phyloP scores from a whole-genome alignment of 2,113 vertebrate genomes.

The Nettapus auritus region DNA sequence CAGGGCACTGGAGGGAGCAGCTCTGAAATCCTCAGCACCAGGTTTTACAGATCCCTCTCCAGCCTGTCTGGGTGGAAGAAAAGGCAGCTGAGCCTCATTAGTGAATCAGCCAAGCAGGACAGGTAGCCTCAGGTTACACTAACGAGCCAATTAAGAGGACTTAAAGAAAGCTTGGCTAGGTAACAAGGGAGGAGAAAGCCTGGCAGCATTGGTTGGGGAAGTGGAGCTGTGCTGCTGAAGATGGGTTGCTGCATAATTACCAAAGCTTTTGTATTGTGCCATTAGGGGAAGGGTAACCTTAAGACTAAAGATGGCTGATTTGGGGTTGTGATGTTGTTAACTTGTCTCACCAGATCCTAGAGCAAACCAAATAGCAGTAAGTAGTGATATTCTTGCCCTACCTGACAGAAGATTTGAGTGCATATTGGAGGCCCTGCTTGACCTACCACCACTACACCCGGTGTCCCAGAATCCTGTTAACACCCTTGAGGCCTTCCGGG shows the following conservation, averaged over 20 bases:
- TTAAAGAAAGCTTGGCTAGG: conserved; percentile 24
- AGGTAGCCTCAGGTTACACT: conserved; percentile 57
- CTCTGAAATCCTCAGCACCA: neutral
- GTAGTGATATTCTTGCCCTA: neutral
- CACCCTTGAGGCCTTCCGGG: neutral
- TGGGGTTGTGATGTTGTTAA: neutral
- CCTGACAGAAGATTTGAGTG: neutral
- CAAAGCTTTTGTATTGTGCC: neutral
- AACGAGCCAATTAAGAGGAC: conserved; percentile 48
- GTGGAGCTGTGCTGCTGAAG: neutral
- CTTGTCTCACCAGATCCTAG: neutral
- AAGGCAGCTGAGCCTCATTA: conserved; percentile 54
- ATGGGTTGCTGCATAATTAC: conserved; percentile 6
- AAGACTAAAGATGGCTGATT: neutral
- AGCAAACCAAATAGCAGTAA: neutral
- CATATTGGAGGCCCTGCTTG: neutral
- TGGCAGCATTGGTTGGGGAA: neutral
- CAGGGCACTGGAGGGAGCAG: neutral
- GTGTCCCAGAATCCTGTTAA: neutral
- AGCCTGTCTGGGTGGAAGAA: neutral
- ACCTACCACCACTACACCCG: too few species aligned
- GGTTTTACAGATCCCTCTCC: conserved; percentile 19
- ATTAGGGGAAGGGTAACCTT: neutral
- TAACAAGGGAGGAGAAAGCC: neutral
- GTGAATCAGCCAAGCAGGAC: conserved; percentile 51